Base-by-base conservation (phyloP, 2,797 vertebrate genomes). In the Phylloscopus collybita region DNA sequence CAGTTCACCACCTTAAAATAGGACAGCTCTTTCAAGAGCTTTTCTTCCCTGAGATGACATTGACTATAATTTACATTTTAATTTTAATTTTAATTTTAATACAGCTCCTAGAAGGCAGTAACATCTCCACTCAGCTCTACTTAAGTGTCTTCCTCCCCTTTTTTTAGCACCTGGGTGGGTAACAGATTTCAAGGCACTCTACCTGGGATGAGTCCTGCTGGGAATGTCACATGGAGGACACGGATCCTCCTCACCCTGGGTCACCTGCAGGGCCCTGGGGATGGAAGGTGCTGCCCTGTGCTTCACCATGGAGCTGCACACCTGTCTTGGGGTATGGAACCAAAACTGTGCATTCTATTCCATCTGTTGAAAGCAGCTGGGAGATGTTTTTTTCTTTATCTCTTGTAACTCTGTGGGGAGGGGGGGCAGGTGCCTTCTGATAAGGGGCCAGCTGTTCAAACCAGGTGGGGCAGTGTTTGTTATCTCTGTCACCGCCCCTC, bases 1-100 rank as follows among this genome's bases (percentile, higher is more conserved):
- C 72, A 73, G 14, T 25, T 94, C 49, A 45, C 56, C 7, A 32
- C 49, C 79, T 91, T 60, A 96, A 97, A 97, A 96, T 44, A 97
- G 94, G 56, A 74, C 25, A 51, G 71, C 15, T 76, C 86, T 67
- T 95, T 57, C 64, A 25, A 81, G 90, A 79, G 80, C 71, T 95
- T 81, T 84, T 80, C 91, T 44, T 81, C 86, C 91, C 75, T 25
- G 45, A 95, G 72, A 82, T 62, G 88, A 79, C 93, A 88, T 65
- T 56, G 65, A 79, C 87, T 90, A 3, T 90, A 93, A 96, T 97
- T 97, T 96, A 73, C 89, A 97, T 96, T 79, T 96, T 69, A 95
- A 97, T 96, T n/a, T n/a, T n/a, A n/a, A 97, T 96, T 79, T 96
- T 69, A 95, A 97, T 96, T 83, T 96, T 64, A 96, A 95, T 29